Percentiles rank a stretch among this genome's conserved stretches.
Evolutionary conservation across 1,140 invertebrate species (phyloP).

Genomic region (Copidosoma floridanum): DNA sequence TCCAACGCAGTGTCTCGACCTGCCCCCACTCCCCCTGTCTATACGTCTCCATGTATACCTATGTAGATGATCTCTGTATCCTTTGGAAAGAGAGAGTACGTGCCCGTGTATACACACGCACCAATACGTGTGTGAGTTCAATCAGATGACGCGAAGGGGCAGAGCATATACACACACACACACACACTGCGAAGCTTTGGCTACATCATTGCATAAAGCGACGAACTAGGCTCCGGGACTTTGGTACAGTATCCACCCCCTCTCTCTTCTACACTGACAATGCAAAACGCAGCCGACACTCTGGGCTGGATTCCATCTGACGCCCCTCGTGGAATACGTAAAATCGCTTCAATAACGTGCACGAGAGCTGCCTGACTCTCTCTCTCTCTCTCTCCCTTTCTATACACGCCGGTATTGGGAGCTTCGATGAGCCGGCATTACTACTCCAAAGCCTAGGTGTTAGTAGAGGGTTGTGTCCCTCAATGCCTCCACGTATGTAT

Average conservation of each 20-base stretch:
- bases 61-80: too few species aligned
- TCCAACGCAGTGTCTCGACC: not conserved
- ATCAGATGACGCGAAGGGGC: slow-evolving; percentile 32
- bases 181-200: slow-evolving; percentile 41
- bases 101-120: slow-evolving; percentile 28
- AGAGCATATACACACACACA: too few species aligned
- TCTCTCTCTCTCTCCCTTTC: too few species aligned
- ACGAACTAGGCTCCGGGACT: slow-evolving; percentile 29
- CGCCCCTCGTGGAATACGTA: not conserved
- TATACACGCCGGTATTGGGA: not conserved
- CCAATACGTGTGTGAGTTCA: slow-evolving; percentile 34
- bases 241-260: slow-evolving; percentile 27
- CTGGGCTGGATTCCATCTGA: not conserved
- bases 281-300: not conserved
- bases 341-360: not conserved
- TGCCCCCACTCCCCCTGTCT: slow-evolving; percentile 1
- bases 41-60: slow-evolving; percentile 34
- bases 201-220: slow-evolving; percentile 22
- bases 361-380: too few species aligned
- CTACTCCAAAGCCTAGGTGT: not conserved
- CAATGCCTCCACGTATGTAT: too few species aligned
- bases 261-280: not conserved
- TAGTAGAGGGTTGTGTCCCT: too few species aligned
- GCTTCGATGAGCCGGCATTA: not conserved
- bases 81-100: too few species aligned